These are phyloP conservation scores for Sebastes vulpes DNA, from an alignment of 2,797 vertebrate species.

Conservation along the genomic window DNA sequence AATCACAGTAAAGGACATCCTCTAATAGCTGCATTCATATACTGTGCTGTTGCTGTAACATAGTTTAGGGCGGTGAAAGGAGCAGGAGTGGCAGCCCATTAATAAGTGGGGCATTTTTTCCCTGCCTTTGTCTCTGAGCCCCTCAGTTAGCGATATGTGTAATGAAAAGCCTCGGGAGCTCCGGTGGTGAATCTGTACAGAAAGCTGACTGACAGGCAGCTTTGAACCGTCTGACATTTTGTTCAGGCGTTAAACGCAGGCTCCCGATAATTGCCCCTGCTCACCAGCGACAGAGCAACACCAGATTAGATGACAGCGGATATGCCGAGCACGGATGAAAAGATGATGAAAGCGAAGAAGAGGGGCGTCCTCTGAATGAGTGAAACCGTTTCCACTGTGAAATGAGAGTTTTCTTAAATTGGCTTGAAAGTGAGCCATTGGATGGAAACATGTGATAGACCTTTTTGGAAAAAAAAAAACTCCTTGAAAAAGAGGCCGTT, in stretches of 20 bases:
- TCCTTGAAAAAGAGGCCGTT: constrained; percentile 16
- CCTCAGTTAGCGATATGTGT: constrained; percentile 39
- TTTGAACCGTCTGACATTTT: constrained; percentile 79
- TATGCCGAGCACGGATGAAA: constrained; percentile 71
- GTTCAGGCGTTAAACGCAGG: constrained; percentile 67
- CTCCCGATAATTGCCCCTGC: constrained; percentile 77
- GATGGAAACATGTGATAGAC: constrained; percentile 47
- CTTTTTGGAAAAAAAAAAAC: constrained; percentile 55
- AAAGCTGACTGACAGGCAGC: constrained; percentile 75
- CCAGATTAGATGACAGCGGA: constrained; percentile 73
- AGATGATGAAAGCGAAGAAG: constrained; percentile 61
- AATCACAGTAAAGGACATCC: background rate
- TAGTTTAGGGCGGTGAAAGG: constrained; percentile 16
- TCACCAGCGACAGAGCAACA: constrained; percentile 66
- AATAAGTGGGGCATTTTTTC: constrained; percentile 47
- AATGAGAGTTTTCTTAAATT: constrained; percentile 70
- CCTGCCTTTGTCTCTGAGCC: constrained; percentile 56
- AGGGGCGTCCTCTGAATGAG: constrained; percentile 46
- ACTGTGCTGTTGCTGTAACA: background rate
- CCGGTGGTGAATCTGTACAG: constrained; percentile 51
- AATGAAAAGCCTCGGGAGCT: constrained; percentile 56
- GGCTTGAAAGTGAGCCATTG: constrained; percentile 60
- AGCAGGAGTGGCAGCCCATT: constrained; percentile 31
- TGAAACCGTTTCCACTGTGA: constrained; percentile 49
- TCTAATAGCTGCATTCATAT: background rate